Evolutionary conservation across 2,888 invertebrate genomes (phyloP).

Genomic region (Drosophila antonietae): DNA sequence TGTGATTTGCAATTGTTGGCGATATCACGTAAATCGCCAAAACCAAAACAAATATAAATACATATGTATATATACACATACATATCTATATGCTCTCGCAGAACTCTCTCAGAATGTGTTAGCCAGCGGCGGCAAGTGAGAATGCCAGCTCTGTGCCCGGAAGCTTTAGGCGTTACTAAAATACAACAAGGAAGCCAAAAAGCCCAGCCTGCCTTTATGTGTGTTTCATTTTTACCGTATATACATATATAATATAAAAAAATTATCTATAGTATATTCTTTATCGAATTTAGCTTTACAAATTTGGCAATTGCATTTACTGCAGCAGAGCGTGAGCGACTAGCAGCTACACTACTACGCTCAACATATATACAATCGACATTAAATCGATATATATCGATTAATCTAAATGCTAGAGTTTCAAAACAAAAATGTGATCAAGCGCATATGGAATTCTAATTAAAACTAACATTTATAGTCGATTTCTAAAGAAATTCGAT

Average conservation of each 20-base stretch:
- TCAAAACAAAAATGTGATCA: too few species aligned
- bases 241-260: neutral
- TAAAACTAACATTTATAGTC: too few species aligned
- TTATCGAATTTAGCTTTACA: constrained; percentile 30
- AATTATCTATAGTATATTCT: constrained; percentile 2
- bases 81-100: neutral
- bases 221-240: constrained; percentile 8
- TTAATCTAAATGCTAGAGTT: too few species aligned
- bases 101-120: constrained; percentile 12
- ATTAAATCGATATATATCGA: too few species aligned
- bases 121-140: constrained; percentile 11
- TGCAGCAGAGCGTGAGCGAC: neutral
- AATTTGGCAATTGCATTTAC: constrained; percentile 59
- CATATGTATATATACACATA: neutral
- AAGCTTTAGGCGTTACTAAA: constrained; percentile 50
- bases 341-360: neutral
- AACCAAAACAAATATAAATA: constrained; percentile 5
- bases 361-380: neutral
- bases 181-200: constrained; percentile 66
- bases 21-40: constrained; percentile 64
- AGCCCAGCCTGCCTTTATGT: constrained; percentile 43
- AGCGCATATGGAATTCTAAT: too few species aligned
- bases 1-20: constrained; percentile 30
- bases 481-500: neutral
- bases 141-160: constrained; percentile 41